Percentiles rank a stretch among this genome's conserved stretches.
Evolutionary conservation across 2,888 invertebrate genomes (phyloP).

Genomic region (Synanthedon formicaeformis): DNA sequence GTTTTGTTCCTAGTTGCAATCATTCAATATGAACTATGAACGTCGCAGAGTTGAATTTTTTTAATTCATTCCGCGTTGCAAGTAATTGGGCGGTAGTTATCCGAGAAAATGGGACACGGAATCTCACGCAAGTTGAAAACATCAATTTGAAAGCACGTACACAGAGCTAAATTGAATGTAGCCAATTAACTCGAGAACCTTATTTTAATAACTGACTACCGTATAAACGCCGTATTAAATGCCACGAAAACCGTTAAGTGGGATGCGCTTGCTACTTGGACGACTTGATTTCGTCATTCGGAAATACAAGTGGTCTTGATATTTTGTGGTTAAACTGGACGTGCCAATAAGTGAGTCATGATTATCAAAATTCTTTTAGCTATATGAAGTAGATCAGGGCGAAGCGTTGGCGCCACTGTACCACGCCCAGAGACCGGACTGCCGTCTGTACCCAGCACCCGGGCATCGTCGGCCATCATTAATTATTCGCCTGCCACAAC

Average conservation of each 20-base stretch:
- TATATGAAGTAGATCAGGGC: slow-evolving; percentile 34
- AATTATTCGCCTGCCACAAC: slow-evolving; percentile 23
- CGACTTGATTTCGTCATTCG: slow-evolving; percentile 45
- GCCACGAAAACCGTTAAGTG: slow-evolving; percentile 53
- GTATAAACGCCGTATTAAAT: slow-evolving; percentile 56
- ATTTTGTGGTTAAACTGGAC: slow-evolving; percentile 25
- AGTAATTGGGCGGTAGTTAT: too few species aligned
- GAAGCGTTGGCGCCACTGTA: slow-evolving; percentile 41
- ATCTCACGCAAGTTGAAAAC: slow-evolving; percentile 15
- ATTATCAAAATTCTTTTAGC: slow-evolving; percentile 28
- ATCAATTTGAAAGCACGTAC: slow-evolving; percentile 30
- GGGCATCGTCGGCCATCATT: slow-evolving; percentile 29
- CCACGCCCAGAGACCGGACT: slow-evolving; percentile 39
- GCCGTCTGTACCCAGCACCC: slow-evolving; percentile 11
- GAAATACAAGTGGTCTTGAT: slow-evolving; percentile 40
- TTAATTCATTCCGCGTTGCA: too few species aligned
- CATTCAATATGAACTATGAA: background rate
- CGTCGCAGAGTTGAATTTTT: background rate
- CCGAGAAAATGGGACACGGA: background rate
- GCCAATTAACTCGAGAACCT: slow-evolving; percentile 52
- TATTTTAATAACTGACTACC: slow-evolving; percentile 53
- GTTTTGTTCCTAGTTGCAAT: too few species aligned
- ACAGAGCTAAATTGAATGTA: slow-evolving; percentile 40
- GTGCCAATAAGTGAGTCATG: slow-evolving; percentile 35
- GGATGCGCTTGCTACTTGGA: slow-evolving; percentile 41